A percentile compares a stretch with the other conserved stretches of the same genome.
Conservation (phyloP, 2,113 vertebrate species). For the Garra rufa region DNA sequence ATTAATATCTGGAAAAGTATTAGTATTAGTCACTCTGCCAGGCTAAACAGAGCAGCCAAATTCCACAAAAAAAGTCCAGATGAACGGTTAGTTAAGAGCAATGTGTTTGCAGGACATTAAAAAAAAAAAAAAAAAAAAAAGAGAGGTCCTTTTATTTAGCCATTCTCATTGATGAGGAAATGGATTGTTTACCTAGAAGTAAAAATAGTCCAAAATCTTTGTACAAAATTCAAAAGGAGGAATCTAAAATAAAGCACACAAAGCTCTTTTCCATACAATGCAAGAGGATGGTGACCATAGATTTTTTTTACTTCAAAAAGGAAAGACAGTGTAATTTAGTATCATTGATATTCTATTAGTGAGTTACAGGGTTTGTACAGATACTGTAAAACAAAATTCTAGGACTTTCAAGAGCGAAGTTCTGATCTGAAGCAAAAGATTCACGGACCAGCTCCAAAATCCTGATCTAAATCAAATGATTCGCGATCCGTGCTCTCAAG, state of each 20-base stretch:
- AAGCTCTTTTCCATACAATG: neutral
- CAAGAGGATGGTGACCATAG: neutral
- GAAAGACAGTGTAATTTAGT: neutral
- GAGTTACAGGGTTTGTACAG: too few species aligned
- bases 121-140: too few species aligned
- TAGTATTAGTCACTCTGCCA: slow-evolving; percentile 1
- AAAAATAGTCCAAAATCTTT: neutral
- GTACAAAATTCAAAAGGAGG: neutral
- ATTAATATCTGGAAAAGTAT: neutral
- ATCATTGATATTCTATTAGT: too few species aligned
- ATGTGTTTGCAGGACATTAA: neutral
- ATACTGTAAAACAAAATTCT: too few species aligned
- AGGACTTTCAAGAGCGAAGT: too few species aligned
- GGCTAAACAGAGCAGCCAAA: neutral
- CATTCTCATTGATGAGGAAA: neutral
- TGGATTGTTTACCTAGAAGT: neutral
- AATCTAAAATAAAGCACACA: neutral
- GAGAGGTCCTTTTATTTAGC: neutral
- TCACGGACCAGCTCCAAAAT: too few species aligned
- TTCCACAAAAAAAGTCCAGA: neutral
- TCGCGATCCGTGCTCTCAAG: too few species aligned
- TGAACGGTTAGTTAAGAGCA: slow-evolving; percentile 7
- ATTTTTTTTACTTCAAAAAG: neutral
- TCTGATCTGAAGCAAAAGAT: too few species aligned
- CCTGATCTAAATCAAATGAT: too few species aligned